Evolutionary conservation across 2,113 vertebrate species (phyloP).

Genomic region (Bos indicus): DNA sequence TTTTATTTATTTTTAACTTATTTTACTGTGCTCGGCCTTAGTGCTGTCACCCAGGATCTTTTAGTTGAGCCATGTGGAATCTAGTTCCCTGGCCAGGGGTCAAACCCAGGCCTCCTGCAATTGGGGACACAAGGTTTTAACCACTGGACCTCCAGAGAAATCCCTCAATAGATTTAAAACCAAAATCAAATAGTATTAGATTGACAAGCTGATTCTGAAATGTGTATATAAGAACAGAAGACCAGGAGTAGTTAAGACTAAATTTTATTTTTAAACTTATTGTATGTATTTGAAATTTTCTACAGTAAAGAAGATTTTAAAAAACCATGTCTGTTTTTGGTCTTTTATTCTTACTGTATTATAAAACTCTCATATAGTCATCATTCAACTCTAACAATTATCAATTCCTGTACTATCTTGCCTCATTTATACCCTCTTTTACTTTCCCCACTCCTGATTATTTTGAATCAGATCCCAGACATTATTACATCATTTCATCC

Average conservation of each 20-base stretch:
- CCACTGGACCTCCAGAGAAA: neutral
- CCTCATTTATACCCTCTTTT: neutral
- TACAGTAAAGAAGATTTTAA: neutral
- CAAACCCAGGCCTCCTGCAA: neutral
- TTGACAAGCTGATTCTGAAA: neutral
- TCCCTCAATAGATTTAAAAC: neutral
- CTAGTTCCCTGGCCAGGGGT: neutral
- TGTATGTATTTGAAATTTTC: neutral
- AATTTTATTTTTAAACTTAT: neutral
- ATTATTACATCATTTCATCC: slow-evolving; percentile 33
- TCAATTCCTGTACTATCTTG: neutral
- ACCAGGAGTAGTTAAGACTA: neutral
- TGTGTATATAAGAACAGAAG: neutral
- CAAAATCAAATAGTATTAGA: neutral
- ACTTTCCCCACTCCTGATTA: neutral
- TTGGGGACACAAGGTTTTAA: neutral
- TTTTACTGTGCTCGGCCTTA: neutral
- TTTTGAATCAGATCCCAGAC: slow-evolving; percentile 40
- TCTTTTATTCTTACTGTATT: neutral
- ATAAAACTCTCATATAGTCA: neutral
- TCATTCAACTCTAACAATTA: neutral
- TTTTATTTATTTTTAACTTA: neutral
- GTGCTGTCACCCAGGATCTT: neutral
- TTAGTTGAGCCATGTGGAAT: neutral
- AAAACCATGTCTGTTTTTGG: neutral